Evolutionary conservation across 1,140 invertebrate species (phyloP).

Genomic region (Phymorhynchus buccinoides): DNA sequence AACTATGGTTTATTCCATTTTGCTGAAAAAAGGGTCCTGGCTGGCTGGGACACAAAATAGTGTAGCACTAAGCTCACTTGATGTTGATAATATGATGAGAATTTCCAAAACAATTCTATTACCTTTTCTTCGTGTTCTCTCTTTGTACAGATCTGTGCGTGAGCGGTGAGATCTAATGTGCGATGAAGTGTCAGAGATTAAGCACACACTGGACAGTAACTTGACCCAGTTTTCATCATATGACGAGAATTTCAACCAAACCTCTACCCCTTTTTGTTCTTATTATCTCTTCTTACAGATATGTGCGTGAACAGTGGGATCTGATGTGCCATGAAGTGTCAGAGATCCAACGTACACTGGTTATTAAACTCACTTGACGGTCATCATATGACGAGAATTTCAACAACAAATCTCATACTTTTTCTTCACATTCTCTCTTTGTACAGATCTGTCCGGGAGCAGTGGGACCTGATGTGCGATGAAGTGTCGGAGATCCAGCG

Average conservation of each 20-base stretch:
- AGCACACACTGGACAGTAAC: slow-evolving; percentile 85
- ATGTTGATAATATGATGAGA: no score
- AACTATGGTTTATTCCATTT: no score
- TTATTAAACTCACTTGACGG: slow-evolving; percentile 82
- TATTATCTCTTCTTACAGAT: no score
- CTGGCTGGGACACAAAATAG: no score
- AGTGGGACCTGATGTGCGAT: slow-evolving; percentile 82
- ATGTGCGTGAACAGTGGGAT: slow-evolving; percentile 85
- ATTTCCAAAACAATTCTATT: no score
- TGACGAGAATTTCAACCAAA: no score
- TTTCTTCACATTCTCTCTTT: not conserved
- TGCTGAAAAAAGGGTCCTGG: no score
- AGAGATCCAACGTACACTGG: slow-evolving; percentile 85
- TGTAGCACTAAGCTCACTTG: no score
- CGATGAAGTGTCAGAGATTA: slow-evolving; percentile 87
- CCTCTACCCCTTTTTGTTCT: no score
- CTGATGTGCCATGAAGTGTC: slow-evolving; percentile 81
- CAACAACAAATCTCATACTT: slow-evolving; percentile 86
- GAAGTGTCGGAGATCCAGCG: slow-evolving; percentile 86
- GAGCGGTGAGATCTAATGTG: slow-evolving; percentile 80
- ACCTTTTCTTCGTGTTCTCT: no score
- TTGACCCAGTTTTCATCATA: no score
- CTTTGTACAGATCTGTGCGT: no score
- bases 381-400: slow-evolving; percentile 69
- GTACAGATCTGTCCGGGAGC: slow-evolving; percentile 82